Base-by-base conservation (phyloP, 2,797 vertebrate genomes). In the Lemur catta region DNA sequence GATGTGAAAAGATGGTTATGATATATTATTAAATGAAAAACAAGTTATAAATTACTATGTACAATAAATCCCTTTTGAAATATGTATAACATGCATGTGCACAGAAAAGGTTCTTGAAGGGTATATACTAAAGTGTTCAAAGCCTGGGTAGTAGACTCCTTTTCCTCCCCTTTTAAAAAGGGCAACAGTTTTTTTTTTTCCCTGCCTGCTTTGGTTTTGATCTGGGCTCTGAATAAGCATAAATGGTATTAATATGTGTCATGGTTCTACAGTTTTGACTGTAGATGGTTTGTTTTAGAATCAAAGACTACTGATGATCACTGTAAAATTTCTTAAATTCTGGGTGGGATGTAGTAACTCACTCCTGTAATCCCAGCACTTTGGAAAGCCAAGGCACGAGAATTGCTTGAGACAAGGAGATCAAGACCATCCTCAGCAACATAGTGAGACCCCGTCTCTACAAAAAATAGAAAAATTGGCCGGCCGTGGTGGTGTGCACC, bases 181-280 rank as follows among this genome's bases (percentile, higher is more conserved):
- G 46, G 91, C 63, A 84, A 38, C 30, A n/a, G 4, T 87, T 84
- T 2, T 79, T 86, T 65, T 85, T 82, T 92, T 13, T 43, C 9
- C 43, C 41, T 75, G 43, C 61, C 50, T 89, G 52, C 59, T 94
- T 38, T 71, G 67, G 85, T 92, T 85, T 96, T 93, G 2, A 75
- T 59, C 41, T 93, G 55, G 48, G 12, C 20, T 89, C 30, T 71
- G 28, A 92, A 86, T 92, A 92, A 80, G 26, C 14, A 59, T 79
- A 85, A 89, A 26, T 81, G 46, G 30, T 65, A 91, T 91, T 95
- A 85, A 76, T 96, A 61, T 74, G 11, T 82, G 80, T n/a, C 52
- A 26, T 89, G n/a, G 17, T 85, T 71, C 33, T 94, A 61, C 26
- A 38, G 8, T 86, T 86, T 63, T 63, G 52, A 52, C 52, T 52